These are phyloP conservation scores for Muntiacus muntjak DNA, from an alignment of 2,113 vertebrate species.

Conservation along the genomic window DNA sequence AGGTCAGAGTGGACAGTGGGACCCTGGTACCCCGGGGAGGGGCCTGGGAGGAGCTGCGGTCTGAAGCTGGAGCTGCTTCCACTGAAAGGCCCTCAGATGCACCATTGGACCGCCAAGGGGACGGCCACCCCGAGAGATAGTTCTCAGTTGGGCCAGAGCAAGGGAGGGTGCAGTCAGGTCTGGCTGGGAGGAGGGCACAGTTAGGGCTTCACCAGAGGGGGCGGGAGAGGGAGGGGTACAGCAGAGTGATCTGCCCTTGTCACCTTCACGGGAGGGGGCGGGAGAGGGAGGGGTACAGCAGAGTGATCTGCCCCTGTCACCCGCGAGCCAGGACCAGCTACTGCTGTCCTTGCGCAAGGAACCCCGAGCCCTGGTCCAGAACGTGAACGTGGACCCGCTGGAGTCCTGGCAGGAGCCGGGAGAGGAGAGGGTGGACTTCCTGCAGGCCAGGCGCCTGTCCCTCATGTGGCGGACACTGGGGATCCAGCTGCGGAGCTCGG, in stretches of 20 bases:
- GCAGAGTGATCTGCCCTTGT: not conserved
- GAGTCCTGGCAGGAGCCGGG: not conserved
- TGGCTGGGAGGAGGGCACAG: not conserved
- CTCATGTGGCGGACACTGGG: not conserved
- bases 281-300: not conserved
- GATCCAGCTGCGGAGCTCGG: not conserved
- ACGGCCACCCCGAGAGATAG: rapidly evolving
- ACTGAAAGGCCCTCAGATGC: not conserved
- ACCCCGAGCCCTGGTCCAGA: conserved; percentile 17
- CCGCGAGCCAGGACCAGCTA: conserved; percentile 74
- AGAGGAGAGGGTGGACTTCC: not conserved
- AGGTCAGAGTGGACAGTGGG: rapidly evolving
- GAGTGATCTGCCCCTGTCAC: not conserved
- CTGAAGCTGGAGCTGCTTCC: not conserved
- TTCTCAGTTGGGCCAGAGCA: not conserved
- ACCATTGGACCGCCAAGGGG: not conserved
- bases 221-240: not conserved
- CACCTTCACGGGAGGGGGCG: not conserved
- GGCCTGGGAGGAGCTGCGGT: rapidly evolving
- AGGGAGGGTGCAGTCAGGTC: not conserved
- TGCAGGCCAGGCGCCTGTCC: not conserved
- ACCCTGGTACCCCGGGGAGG: not conserved
- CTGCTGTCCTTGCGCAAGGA: conserved; percentile 64
- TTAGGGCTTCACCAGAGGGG: rapidly evolving
- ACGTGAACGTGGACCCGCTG: not conserved